phyloP scores from a whole-genome alignment of 2,797 vertebrate genomes.

The Lepilemur septentrionalis region DNA sequence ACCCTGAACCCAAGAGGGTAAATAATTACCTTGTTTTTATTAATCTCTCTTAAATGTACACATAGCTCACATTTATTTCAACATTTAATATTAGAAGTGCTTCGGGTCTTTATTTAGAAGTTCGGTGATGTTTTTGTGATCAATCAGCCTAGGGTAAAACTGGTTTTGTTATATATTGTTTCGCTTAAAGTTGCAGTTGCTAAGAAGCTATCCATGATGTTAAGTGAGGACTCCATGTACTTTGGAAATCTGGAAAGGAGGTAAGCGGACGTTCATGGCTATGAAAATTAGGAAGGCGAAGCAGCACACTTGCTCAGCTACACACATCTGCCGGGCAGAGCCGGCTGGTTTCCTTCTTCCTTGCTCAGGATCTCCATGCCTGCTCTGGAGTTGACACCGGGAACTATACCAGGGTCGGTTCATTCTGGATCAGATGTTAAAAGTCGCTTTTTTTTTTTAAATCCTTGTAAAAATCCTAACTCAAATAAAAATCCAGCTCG shows the following conservation, averaged over 20 bases:
- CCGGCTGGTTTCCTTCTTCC: background rate
- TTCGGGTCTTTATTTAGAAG: background rate
- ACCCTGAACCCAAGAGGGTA: background rate
- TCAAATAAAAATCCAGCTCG: background rate
- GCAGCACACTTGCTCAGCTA: background rate
- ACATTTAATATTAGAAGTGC: background rate
- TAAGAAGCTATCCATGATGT: too few relatives aligned
- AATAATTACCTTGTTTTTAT: background rate
- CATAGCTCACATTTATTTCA: background rate
- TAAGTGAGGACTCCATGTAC: background rate
- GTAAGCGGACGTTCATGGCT: background rate
- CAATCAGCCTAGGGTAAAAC: background rate
- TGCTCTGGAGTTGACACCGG: background rate
- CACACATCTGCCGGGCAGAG: background rate
- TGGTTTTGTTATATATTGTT: background rate
- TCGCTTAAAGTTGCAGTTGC: background rate
- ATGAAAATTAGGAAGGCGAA: background rate
- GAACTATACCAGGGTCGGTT: background rate
- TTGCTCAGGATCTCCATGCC: background rate
- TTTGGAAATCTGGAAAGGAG: background rate
- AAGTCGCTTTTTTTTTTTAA: background rate
- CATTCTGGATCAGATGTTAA: background rate
- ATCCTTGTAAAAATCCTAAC: background rate
- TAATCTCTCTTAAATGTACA: background rate
- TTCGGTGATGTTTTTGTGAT: background rate